A percentile compares a stretch with the other conserved stretches of the same genome.
These are phyloP conservation scores for Dufourea novaeangliae DNA, from an alignment of 1,140 invertebrate species.

Conservation along the genomic window DNA sequence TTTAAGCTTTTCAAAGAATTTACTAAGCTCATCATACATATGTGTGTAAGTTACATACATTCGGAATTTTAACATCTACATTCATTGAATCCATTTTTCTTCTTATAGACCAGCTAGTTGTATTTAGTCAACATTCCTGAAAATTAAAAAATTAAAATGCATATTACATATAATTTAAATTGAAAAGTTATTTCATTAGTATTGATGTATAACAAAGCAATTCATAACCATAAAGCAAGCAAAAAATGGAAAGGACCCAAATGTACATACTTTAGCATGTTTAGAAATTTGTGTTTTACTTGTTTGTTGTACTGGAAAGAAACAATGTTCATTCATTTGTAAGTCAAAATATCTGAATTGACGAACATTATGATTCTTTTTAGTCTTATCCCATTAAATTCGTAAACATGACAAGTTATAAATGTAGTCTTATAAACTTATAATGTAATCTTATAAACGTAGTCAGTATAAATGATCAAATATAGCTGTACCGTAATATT, in stretches of 20 bases:
- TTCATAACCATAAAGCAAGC: not conserved
- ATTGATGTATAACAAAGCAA: not conserved
- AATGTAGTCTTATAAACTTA: too few relatives aligned
- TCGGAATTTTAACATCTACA: constrained; percentile 51
- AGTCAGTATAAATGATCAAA: too few relatives aligned
- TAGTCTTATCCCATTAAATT: too few relatives aligned
- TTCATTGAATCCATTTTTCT: constrained; percentile 9
- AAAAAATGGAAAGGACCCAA: not conserved
- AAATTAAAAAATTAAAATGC: constrained; percentile 46
- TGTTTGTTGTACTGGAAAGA: too few relatives aligned
- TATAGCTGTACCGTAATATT: too few relatives aligned
- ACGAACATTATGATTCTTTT: too few relatives aligned
- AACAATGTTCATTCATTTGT: too few relatives aligned
- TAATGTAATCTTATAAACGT: too few relatives aligned
- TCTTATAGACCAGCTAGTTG: not conserved
- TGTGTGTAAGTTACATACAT: constrained; percentile 65
- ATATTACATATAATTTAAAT: not conserved
- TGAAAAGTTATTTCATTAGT: not conserved
- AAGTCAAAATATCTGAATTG: too few relatives aligned
- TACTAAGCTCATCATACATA: constrained; percentile 45
- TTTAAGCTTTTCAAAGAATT: constrained; percentile 49
- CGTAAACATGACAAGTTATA: too few relatives aligned
- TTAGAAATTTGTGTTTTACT: too few relatives aligned
- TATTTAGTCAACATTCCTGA: constrained; percentile 72
- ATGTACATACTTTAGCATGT: too few relatives aligned